Conservation (phyloP, 30 jellyfish, hydroid and myxozoan genomes). For the Aurelia sp. region DNA sequence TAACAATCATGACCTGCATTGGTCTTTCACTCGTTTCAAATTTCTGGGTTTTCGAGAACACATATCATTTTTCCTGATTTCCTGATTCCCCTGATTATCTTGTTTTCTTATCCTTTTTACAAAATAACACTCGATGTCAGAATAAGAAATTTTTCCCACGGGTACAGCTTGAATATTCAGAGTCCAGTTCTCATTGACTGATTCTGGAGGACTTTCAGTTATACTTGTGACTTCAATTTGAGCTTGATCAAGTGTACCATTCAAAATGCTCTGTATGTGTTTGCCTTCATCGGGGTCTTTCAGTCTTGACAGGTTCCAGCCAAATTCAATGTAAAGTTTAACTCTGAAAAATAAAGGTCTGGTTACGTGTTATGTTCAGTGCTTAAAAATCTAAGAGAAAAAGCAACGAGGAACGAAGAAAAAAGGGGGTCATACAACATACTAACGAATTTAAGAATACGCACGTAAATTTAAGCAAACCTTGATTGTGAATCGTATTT, state of each 20-base stretch:
- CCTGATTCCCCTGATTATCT: no score
- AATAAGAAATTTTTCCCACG: background rate
- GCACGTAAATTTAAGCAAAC: no score
- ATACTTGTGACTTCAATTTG: background rate
- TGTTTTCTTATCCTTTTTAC: background rate
- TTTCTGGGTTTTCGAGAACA: background rate
- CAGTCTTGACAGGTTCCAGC: background rate
- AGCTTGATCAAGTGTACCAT: background rate
- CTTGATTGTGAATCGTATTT: no score
- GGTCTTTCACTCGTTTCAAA: slow-evolving; percentile 13
- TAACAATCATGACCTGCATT: background rate
- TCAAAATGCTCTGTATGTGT: background rate
- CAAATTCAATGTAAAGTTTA: background rate
- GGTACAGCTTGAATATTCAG: slow-evolving; percentile 1
- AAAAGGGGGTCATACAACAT: background rate
- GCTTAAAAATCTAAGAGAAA: no score
- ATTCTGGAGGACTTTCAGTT: background rate
- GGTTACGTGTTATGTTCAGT: no score
- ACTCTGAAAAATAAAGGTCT: background rate
- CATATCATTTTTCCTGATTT: background rate
- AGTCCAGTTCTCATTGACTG: background rate
- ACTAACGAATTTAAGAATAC: background rate
- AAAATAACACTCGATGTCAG: background rate
- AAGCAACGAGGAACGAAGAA: no score
- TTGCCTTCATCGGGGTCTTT: slow-evolving; percentile 17